A percentile compares a stretch with the other conserved stretches of the same genome.
Conservation (phyloP, 2,113 vertebrate species). For the Trinectes maculatus region DNA sequence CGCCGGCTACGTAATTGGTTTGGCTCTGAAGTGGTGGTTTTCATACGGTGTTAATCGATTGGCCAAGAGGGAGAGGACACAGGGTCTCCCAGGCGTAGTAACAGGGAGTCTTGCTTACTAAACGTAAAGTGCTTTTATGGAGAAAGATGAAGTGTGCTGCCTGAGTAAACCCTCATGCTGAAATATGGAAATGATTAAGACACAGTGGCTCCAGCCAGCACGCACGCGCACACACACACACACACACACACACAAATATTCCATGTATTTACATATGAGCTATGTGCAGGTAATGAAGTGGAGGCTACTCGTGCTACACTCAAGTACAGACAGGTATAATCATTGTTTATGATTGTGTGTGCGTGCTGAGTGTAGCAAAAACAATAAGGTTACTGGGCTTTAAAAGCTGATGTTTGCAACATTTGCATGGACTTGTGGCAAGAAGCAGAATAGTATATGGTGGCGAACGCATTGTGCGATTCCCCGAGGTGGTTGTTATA, state of each 20-base stretch:
- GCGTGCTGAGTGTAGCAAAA: background rate
- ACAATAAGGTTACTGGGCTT: constrained; percentile 33
- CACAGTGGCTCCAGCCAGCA: background rate
- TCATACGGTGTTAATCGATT: constrained; percentile 69
- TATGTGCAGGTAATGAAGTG: background rate
- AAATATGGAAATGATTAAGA: constrained; percentile 5
- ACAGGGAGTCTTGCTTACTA: constrained; percentile 22
- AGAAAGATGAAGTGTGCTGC: constrained; percentile 14
- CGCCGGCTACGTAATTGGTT: constrained; percentile 64
- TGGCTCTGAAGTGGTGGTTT: constrained; percentile 64
- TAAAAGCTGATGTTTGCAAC: constrained; percentile 15
- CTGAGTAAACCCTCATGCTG: constrained; percentile 6
- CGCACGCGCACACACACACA: background rate
- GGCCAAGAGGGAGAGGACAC: constrained; percentile 24
- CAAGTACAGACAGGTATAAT: background rate
- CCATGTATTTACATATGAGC: background rate
- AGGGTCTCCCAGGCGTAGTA: constrained; percentile 34
- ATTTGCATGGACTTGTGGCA: constrained; percentile 24
- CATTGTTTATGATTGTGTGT: too few species aligned
- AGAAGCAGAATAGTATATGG: background rate
- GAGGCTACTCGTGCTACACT: constrained; percentile 12
- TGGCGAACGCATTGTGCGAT: constrained; percentile 20
- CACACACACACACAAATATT: background rate
- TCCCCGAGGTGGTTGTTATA: constrained; percentile 47
- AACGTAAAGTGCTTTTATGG: constrained; percentile 24